Conservation (phyloP, 1,140 invertebrate genomes). For the Venturia canescens region DNA sequence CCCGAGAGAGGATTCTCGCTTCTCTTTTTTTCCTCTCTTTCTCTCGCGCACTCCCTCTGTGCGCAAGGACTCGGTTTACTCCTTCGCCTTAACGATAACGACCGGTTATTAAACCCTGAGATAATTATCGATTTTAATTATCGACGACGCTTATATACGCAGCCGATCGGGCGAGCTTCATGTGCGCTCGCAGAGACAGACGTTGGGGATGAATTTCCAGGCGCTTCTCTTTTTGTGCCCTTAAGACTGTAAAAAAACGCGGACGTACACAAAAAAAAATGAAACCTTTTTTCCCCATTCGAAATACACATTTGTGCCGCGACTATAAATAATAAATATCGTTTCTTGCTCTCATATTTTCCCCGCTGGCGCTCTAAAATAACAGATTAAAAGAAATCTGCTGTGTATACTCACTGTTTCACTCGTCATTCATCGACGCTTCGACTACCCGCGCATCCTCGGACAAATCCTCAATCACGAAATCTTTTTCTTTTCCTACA, state of each 20-base stretch:
- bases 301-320: conserved; percentile 7
- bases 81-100: conserved; percentile 63
- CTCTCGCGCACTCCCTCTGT: conserved; percentile 47
- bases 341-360: too few species aligned
- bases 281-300: background rate
- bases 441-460: too few species aligned
- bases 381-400: too few species aligned
- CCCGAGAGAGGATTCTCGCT: background rate
- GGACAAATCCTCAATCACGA: too few species aligned
- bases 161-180: background rate
- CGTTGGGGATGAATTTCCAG: conserved; percentile 25
- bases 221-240: conserved; percentile 16
- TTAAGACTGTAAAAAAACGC: conserved; percentile 1
- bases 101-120: conserved; percentile 68
- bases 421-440: too few species aligned
- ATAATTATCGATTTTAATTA: conserved; percentile 75
- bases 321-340: background rate
- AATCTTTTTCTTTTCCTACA: too few species aligned
- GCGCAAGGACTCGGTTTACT: conserved; percentile 37
- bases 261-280: background rate
- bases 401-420: too few species aligned
- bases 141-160: conserved; percentile 53
- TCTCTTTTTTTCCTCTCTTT: conserved; percentile 36
- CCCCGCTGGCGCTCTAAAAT: too few species aligned
- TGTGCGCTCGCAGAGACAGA: conserved; percentile 1